phyloP scores from a whole-genome alignment of 2,113 vertebrate species.

The Tragelaphus strepsiceros region DNA sequence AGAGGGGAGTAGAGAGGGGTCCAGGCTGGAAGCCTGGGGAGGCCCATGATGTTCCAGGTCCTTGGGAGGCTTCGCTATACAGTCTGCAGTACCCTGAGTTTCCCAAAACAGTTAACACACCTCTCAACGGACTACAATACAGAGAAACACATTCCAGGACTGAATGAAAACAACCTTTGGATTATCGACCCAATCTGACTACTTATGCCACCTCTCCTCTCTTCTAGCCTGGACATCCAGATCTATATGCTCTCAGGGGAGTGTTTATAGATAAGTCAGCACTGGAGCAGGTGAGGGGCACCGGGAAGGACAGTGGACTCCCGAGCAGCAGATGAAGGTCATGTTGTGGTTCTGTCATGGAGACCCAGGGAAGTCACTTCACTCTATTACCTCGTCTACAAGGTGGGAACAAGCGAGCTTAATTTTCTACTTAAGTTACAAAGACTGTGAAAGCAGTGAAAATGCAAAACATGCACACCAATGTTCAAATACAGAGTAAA shows the following conservation, averaged over 20 bases:
- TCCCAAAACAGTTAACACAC: neutral
- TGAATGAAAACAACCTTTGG: slow-evolving; percentile 11
- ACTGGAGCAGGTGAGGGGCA: rapidly evolving
- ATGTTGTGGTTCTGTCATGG: neutral
- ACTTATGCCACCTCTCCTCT: neutral
- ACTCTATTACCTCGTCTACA: neutral
- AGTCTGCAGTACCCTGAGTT: neutral
- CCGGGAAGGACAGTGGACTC: neutral
- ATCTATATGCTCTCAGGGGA: neutral
- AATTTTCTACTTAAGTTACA: neutral
- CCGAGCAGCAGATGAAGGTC: neutral
- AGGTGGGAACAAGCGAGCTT: neutral
- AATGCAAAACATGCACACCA: rapidly evolving
- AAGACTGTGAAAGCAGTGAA: neutral
- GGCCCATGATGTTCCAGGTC: neutral
- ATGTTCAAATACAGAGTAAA: neutral
- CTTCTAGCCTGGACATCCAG: neutral
- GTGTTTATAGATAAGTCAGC: neutral
- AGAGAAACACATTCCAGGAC: neutral
- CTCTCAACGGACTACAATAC: neutral
- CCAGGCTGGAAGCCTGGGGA: neutral
- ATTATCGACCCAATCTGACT: neutral
- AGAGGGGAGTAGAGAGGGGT: neutral
- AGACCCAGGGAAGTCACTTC: neutral
- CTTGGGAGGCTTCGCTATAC: neutral